Conservation (phyloP, 2,888 invertebrate species). For the Cacoxenus indagator region DNA sequence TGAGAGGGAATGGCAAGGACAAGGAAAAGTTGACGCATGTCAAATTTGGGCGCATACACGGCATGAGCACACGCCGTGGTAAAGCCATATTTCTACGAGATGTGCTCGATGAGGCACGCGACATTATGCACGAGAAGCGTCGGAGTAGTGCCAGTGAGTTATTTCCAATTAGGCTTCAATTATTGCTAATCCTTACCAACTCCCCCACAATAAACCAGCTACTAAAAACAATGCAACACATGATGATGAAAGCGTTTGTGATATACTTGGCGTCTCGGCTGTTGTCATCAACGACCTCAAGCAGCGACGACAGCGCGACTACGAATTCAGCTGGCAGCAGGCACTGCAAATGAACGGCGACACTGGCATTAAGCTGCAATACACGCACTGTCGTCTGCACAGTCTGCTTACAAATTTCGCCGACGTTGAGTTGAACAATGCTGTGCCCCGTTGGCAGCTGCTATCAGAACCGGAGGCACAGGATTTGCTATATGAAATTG, state of each 20-base stretch:
- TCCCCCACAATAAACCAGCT: conserved; percentile 75
- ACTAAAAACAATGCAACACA: conserved; percentile 74
- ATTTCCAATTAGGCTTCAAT: no score
- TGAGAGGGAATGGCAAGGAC: no score
- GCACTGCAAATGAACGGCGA: conserved; percentile 87
- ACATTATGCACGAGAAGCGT: conserved; percentile 82
- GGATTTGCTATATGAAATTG: conserved; percentile 78
- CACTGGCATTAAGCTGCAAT: conserved; percentile 91
- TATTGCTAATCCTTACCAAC: no score
- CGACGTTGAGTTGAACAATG: conserved; percentile 65
- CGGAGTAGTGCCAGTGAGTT: conserved; percentile 79
- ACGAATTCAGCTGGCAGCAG: conserved; percentile 88
- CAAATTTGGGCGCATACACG: conserved; percentile 90
- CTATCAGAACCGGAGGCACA: conserved; percentile 79
- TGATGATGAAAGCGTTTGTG: conserved; percentile 74
- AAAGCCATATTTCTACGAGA: conserved; percentile 89
- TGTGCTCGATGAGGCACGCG: conserved; percentile 86
- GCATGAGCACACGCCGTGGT: conserved; percentile 94
- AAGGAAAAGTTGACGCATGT: conserved; percentile 78
- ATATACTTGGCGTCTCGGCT: conserved; percentile 86
- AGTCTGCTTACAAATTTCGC: conserved; percentile 77
- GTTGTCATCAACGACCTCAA: conserved; percentile 90
- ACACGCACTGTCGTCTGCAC: conserved; percentile 88
- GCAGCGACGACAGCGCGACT: conserved; percentile 82
- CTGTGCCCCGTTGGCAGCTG: conserved; percentile 72